Conservation (phyloP, 2,888 invertebrate genomes). For the Oligia latruncula region DNA sequence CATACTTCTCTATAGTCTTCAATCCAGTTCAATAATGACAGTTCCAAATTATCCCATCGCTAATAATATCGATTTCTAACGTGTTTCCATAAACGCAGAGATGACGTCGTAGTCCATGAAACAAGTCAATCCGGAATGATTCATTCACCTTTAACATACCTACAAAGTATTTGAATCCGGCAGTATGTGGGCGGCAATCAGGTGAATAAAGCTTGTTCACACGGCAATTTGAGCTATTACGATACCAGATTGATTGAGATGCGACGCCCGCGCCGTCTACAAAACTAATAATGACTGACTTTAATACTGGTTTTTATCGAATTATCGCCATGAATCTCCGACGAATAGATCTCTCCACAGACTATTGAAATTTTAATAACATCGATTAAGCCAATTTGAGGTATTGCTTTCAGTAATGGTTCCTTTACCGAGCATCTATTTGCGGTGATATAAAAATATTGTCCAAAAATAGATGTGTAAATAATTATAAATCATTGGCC, state of each 20-base stretch:
- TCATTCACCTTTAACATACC: conserved; percentile 72
- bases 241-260: conserved; percentile 78
- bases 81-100: conserved; percentile 63
- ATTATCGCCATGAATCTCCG: conserved; percentile 51
- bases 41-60: conserved; percentile 45
- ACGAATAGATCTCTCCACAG: conserved; percentile 23
- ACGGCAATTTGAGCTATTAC: conserved; percentile 79
- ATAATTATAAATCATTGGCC: conserved; percentile 25
- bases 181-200: conserved; percentile 77
- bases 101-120: conserved; percentile 68
- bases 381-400: conserved; percentile 32
- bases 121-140: conserved; percentile 70
- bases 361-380: conserved; percentile 32
- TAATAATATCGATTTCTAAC: conserved; percentile 60
- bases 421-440: conserved; percentile 5
- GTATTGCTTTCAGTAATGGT: conserved; percentile 14
- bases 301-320: conserved; percentile 67
- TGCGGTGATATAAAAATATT: conserved; percentile 2
- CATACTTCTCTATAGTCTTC: too few relatives aligned
- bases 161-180: conserved; percentile 71
- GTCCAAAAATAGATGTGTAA: conserved; percentile 7
- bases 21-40: conserved; percentile 24
- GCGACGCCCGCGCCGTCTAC: conserved; percentile 69
- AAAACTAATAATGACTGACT: conserved; percentile 68
- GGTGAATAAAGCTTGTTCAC: conserved; percentile 80